phyloP scores from a whole-genome alignment of 2,888 invertebrate species.

The Acleris laterana region DNA sequence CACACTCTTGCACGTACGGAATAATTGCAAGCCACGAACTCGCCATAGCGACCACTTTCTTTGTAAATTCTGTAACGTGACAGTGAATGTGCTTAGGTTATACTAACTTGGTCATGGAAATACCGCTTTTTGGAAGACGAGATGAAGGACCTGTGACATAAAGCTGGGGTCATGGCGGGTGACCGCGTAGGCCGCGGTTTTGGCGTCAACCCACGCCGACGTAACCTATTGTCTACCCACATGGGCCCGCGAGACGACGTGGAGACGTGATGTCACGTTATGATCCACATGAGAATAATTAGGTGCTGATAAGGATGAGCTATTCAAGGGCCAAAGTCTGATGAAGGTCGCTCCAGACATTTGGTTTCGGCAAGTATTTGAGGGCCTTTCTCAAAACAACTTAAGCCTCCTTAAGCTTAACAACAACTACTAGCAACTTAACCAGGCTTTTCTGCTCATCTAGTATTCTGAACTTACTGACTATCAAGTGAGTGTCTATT shows the following conservation, averaged over 20 bases:
- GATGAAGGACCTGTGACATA: slow-evolving; percentile 14
- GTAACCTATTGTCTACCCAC: slow-evolving; percentile 74
- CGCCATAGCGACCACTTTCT: too few species aligned
- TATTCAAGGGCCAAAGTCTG: neutral
- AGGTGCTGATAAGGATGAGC: slow-evolving; percentile 22
- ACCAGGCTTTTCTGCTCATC: too few species aligned
- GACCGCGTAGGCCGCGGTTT: slow-evolving; percentile 72
- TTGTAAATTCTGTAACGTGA: too few species aligned
- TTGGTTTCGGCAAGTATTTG: too few species aligned
- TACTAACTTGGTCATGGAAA: slow-evolving; percentile 9
- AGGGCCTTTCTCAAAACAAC: too few species aligned
- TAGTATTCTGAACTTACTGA: too few species aligned
- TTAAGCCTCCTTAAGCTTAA: too few species aligned
- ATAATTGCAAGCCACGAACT: too few species aligned
- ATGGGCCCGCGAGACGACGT: slow-evolving; percentile 46
- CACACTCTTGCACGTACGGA: neutral
- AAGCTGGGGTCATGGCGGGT: slow-evolving; percentile 36
- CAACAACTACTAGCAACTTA: too few species aligned
- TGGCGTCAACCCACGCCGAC: slow-evolving; percentile 66
- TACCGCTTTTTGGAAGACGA: slow-evolving; percentile 13
- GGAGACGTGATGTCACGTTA: slow-evolving; percentile 69
- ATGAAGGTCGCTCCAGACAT: too few species aligned
- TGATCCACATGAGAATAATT: slow-evolving; percentile 26
- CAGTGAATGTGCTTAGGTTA: neutral
- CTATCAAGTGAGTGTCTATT: too few species aligned